These are phyloP conservation scores for Teleiodes luculella DNA, from an alignment of 2,888 invertebrate genomes.

Conservation along the genomic window DNA sequence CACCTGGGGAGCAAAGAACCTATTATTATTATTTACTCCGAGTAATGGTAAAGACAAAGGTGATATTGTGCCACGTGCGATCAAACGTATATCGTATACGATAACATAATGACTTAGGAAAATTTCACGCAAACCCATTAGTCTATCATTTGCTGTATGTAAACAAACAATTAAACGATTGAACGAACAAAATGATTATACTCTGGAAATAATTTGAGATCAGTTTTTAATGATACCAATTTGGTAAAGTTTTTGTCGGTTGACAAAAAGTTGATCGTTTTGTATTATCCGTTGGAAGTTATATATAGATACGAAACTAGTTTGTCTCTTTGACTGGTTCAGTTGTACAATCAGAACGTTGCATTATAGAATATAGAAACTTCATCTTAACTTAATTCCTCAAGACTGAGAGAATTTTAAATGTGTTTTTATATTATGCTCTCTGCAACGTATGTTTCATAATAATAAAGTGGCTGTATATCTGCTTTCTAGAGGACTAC, in stretches of 20 bases:
- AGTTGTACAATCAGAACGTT: too few species aligned
- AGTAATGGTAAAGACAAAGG: too few species aligned
- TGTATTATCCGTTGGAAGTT: neutral
- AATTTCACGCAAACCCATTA: slow-evolving; percentile 1
- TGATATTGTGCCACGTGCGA: too few species aligned
- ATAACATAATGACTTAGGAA: slow-evolving; percentile 1
- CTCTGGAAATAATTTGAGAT: neutral
- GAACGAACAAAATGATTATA: neutral
- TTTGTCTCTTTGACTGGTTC: too few species aligned
- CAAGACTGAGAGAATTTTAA: too few species aligned
- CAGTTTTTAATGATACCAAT: neutral
- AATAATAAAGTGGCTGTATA: neutral
- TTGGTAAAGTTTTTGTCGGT: neutral
- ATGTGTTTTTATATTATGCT: too few species aligned
- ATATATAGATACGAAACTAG: too few species aligned
- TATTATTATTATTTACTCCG: too few species aligned
- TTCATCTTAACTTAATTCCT: too few species aligned
- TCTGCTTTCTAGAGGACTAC: neutral
- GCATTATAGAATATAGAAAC: too few species aligned
- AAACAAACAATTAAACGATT: slow-evolving; percentile 7
- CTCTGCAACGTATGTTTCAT: neutral
- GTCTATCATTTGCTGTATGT: slow-evolving; percentile 1
- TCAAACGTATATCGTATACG: neutral
- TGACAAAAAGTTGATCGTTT: neutral
- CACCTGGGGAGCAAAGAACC: too few species aligned